Evolutionary conservation across 1,140 invertebrate species (phyloP), one percentile per base, ranked within the genome.

Genomic region (Penaeus chinensis): DNA sequence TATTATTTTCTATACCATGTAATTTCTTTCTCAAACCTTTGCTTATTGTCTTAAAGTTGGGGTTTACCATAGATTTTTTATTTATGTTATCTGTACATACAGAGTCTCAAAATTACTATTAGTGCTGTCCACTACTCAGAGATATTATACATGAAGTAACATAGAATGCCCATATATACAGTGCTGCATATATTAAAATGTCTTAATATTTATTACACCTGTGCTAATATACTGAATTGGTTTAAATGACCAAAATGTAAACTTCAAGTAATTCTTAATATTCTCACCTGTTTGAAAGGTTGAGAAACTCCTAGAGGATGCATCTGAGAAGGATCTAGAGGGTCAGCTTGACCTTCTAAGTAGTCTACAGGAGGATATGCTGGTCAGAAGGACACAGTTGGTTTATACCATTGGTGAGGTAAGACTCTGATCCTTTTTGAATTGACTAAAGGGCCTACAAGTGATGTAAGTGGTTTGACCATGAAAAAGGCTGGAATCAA

Each of bases 391-490:
- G 54, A 87, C 71, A 54, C 80, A 87, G 71, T 60, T 87, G 66
- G 37, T 77, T 7, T 87, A 87, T 42, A 82, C 86, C 27, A 76
- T 87, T 63, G 81, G 80, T 76, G 86, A 87, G 81, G 86, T 87
- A 54, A n/a, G 80, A 61, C 3, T 85, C 32, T 24, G 20, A 71
- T 22, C 11, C 5, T n/a, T 76, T 62, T 54, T 11, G 16, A 54
- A 54, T 54, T 54, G 54, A 13, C 16, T 13, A 54, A 16, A 54
- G 54, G 54, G 54, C 54, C 16, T 54, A 11, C 54, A 54, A 13
- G 16, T 54, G 1, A 54, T 54, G 10, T 54, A 16, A 54, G 10
- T 54, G 54, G 54, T 8, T 54, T 54, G 54, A 54, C 54, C 54
- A 11, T 54, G 16, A 54, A 54, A 54, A 54, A 16, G 54, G 16